Evolutionary conservation across 2,797 vertebrate species (phyloP), one percentile per base, ranked within the genome.

Genomic region (Bovichtus diacanthus): DNA sequence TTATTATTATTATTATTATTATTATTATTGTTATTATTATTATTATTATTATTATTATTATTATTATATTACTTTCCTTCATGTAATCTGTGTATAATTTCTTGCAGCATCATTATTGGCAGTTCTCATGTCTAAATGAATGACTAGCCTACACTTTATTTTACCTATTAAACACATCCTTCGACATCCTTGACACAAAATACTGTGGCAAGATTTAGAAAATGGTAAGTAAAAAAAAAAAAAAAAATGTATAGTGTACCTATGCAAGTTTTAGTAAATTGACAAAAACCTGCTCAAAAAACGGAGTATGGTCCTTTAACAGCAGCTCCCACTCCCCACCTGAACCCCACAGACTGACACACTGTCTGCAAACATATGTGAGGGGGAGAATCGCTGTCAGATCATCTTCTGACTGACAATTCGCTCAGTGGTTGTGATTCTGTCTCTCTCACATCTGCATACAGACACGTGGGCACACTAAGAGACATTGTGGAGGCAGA

Each of bases 321-420:
- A 83, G 54, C 82, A 72, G 58, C 69, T 71, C 78, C 60, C 65
- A 59, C 69, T 82, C 54, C 54, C 81, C 78, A 80, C 83, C 81
- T 74, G 70, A 79, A 59, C 66, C 70, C 27, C 59, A 18, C 68
- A 70, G 65, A 55, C 80, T 39, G 53, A 68, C 60, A 64, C 78
- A 70, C 46, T 58, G 72, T 75, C 59, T 80, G 31, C 71, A 66
- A 76, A 79, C 74, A 82, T 83, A 81, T 76, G 81, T 71, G 82
- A 82, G 87, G 81, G 82, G 83, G 85, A 77, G 75, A 82, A 44
- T 74, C 21, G 67, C 68, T 73, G 75, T 88, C 77, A 71, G 78
- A 84, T 80, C 75, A n/a, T 77, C 51, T 47, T 74, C 72, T 76
- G 84, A 85, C 65, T 85, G 88, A 88, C 81, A 78, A 43, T 41